Evolutionary conservation across 2,888 invertebrate species (phyloP), one percentile per base, ranked within the genome.

Genomic region (Chrysolina oricalcia): DNA sequence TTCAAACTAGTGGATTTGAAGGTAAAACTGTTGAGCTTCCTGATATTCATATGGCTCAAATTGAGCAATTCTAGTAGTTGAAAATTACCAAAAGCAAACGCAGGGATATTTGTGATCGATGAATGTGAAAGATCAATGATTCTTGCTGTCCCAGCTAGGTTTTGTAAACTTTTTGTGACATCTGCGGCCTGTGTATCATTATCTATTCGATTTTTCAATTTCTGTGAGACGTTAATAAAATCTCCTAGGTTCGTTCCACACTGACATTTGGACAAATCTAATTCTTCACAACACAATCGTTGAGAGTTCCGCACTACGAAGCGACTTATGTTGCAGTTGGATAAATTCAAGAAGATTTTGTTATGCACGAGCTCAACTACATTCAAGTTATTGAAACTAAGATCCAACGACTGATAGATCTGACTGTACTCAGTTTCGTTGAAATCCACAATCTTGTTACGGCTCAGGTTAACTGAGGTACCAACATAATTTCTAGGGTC

Each of bases 311-410:
- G 1, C 8, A n/a, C 35, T n/a, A n/a, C 35, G n/a, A 68, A n/a
- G 13, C 3, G 41, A 3, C 19, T 17, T 13, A 68, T n/a, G 11
- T 50, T 53, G 41, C 8, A 53, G 40, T 53, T 53, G n/a, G 19
- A 50, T 40, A 68, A 53, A 13, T 68, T 68, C 11, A 68, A 19
- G 6, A 23, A 53, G 9, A 40, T 2, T 8, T 35, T 35, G 11
- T 56, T 9, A 6, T 19, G 0, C 13, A 3, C 1, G 6, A 65
- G 21, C 9, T 40, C 9, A 2, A 71, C 35, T 40, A 11, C 21
- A n/a, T 6, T 43, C 17, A 76, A 53, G 17, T 50, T 27, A 63
- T 76, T 76, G 53, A 65, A 53, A 70, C 70, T 76, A 19, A 76
- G n/a, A 76, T 76, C 48, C 21, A 76, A 17, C 11, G 59, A 67